These are phyloP conservation scores for Rhinoptilus africanus DNA, from an alignment of 2,113 vertebrate species.

Conservation along the genomic window DNA sequence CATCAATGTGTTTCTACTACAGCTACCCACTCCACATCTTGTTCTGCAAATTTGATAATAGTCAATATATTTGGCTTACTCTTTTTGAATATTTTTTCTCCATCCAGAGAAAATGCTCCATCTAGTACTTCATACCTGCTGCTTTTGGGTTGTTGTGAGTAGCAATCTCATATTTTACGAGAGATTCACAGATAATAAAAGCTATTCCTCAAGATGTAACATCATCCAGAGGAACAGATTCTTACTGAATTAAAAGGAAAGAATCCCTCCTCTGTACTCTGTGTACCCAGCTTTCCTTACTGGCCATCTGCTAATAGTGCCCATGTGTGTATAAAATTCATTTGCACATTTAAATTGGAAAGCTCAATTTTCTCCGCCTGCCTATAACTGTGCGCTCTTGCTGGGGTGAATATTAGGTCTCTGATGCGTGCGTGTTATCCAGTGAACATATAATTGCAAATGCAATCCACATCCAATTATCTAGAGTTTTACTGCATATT, in stretches of 20 bases:
- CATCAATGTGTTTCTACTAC: neutral
- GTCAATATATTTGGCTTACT: neutral
- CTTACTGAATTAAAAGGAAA: neutral
- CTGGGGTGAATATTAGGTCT: neutral
- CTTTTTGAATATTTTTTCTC: neutral
- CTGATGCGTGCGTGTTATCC: neutral
- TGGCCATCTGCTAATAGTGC: constrained; percentile 2
- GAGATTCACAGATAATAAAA: neutral
- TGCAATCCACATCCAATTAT: constrained; percentile 8
- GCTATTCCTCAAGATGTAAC: neutral
- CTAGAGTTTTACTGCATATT: neutral
- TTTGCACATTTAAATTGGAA: constrained; percentile 44
- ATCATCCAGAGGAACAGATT: constrained; percentile 1
- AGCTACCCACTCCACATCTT: neutral
- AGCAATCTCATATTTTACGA: neutral
- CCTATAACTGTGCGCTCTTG: neutral
- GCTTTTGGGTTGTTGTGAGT: neutral
- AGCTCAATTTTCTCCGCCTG: constrained; percentile 14
- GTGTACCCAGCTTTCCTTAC: neutral
- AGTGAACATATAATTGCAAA: constrained; percentile 21
- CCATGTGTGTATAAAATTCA: neutral
- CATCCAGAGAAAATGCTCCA: neutral
- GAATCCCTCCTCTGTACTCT: neutral
- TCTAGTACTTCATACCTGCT: neutral
- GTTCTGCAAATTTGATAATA: neutral